Evolutionary conservation across 2,888 invertebrate genomes (phyloP).

Genomic region (Andrena hattorfiana): DNA sequence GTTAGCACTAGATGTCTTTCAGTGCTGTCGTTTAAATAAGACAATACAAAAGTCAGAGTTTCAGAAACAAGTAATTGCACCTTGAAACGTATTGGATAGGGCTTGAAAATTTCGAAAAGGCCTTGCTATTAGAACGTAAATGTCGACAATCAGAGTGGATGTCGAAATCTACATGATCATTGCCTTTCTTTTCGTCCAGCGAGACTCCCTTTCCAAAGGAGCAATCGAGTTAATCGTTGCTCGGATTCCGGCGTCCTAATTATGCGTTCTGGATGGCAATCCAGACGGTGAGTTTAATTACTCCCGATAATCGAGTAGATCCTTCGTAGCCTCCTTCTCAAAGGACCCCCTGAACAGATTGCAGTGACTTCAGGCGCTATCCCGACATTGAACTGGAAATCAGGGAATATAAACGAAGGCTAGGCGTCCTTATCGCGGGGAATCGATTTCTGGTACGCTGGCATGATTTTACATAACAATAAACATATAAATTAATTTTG

Average conservation of each 20-base stretch:
- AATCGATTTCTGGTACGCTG: not conserved
- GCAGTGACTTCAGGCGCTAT: slow-evolving; percentile 39
- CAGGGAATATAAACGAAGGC: slow-evolving; percentile 55
- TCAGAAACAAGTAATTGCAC: no score
- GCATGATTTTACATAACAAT: not conserved
- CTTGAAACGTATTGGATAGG: not conserved
- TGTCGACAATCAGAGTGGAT: not conserved
- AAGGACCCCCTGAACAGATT: slow-evolving; percentile 50
- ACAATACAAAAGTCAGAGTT: no score
- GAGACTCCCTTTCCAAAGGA: slow-evolving; percentile 18
- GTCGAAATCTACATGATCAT: slow-evolving; percentile 5
- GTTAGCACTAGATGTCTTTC: no score
- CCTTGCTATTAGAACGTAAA: not conserved
- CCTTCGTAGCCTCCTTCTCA: slow-evolving; percentile 54
- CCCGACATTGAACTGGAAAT: slow-evolving; percentile 51
- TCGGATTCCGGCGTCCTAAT: slow-evolving; percentile 51
- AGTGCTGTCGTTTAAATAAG: no score
- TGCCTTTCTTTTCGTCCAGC: not conserved
- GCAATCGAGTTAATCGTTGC: slow-evolving; percentile 51
- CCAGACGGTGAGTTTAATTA: slow-evolving; percentile 55
- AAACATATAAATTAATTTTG: not conserved
- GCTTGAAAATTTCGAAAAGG: not conserved
- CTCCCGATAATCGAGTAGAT: slow-evolving; percentile 60
- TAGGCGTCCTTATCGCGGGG: slow-evolving; percentile 9
- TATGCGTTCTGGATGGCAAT: slow-evolving; percentile 56